These are phyloP conservation scores for Phengaris alcon DNA, from an alignment of 2,888 invertebrate species.

Conservation along the genomic window DNA sequence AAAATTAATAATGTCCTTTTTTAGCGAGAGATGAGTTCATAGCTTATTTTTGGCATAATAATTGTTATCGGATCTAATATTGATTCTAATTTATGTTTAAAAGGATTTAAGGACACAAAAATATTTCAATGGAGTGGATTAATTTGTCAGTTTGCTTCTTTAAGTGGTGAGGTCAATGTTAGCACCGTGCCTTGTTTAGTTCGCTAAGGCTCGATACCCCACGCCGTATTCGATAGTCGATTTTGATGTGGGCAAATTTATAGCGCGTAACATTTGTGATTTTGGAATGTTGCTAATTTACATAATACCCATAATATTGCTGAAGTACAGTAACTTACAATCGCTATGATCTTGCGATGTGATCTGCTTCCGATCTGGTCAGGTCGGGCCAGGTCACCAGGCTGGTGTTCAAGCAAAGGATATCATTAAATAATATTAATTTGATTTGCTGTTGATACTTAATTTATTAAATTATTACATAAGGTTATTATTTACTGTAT, in stretches of 20 bases:
- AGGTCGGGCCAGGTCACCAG: too few relatives aligned
- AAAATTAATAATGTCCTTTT: too few relatives aligned
- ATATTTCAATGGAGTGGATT: slow-evolving; percentile 4
- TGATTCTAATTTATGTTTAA: neutral
- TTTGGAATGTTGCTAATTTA: neutral
- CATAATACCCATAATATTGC: neutral
- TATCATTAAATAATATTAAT: too few relatives aligned
- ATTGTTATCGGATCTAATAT: neutral
- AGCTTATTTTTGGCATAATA: neutral
- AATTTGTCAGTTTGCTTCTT: neutral
- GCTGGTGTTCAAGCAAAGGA: too few relatives aligned
- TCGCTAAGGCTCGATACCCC: neutral
- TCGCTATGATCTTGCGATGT: neutral
- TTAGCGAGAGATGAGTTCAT: neutral
- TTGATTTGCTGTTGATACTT: too few relatives aligned
- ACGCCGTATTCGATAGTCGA: neutral
- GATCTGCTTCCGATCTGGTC: neutral
- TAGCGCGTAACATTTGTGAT: neutral
- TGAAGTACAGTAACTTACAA: neutral
- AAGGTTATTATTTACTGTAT: too few relatives aligned
- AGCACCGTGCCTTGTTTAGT: neutral
- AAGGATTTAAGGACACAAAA: slow-evolving; percentile 3
- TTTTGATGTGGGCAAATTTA: neutral
- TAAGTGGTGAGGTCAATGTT: neutral
- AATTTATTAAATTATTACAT: too few relatives aligned